A percentile compares a stretch with the other conserved stretches of the same genome.
These are phyloP conservation scores for Odontesthes bonariensis DNA, from an alignment of 2,113 vertebrate species.

Conservation along the genomic window DNA sequence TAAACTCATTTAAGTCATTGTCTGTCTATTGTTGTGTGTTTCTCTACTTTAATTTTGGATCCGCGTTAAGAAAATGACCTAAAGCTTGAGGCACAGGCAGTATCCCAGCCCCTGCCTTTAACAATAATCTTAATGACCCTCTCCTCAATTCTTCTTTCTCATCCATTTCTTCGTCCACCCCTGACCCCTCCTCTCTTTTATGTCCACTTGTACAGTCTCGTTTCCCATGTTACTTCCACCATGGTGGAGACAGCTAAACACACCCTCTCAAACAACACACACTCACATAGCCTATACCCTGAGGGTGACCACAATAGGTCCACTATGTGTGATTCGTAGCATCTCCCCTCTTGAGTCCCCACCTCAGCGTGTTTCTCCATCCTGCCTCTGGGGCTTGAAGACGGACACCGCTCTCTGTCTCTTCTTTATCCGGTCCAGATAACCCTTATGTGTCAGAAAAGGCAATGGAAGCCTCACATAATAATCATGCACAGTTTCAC, in stretches of 20 bases:
- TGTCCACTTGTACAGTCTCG: constrained; percentile 43
- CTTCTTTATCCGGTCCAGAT: constrained; percentile 46
- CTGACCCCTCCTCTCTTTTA: constrained; percentile 56
- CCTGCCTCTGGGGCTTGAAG: constrained; percentile 69
- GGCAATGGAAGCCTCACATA: constrained; percentile 45
- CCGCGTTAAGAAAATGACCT: constrained; percentile 62
- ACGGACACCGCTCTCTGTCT: constrained; percentile 53
- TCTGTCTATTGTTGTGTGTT: constrained; percentile 37
- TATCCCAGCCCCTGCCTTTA: constrained; percentile 23
- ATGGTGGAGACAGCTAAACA: constrained; percentile 67
- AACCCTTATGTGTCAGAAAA: constrained; percentile 65
- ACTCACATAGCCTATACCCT: constrained; percentile 60
- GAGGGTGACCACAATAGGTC: constrained; percentile 65
- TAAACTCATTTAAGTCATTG: constrained; percentile 44
- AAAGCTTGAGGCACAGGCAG: constrained; percentile 66
- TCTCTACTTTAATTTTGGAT: constrained; percentile 59
- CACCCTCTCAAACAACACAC: constrained; percentile 60
- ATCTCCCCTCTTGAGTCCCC: constrained; percentile 58
- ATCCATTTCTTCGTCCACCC: constrained; percentile 40
- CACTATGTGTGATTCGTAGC: constrained; percentile 54
- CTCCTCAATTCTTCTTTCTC: constrained; percentile 21
- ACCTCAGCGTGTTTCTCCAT: constrained; percentile 66
- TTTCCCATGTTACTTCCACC: constrained; percentile 76
- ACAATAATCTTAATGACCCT: constrained; percentile 64
- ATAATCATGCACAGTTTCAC: constrained; percentile 50